Conservation (phyloP, 2,888 invertebrate genomes). For the Nycteola revayana region DNA sequence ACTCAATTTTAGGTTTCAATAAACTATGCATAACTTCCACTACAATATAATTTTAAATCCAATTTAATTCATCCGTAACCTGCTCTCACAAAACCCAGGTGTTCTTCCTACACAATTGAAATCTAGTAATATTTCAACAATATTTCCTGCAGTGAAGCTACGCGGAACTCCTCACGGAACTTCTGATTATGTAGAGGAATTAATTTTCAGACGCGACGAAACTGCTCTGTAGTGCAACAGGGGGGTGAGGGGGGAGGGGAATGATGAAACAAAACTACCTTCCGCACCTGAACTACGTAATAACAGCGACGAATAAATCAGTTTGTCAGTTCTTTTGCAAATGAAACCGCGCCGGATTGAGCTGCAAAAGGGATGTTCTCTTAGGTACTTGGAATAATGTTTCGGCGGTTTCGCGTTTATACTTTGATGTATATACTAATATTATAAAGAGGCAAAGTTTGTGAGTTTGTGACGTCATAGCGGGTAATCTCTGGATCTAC, state of each 20-base stretch:
- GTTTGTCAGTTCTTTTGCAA: conserved; percentile 40
- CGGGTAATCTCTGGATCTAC: too few relatives aligned
- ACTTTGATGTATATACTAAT: too few relatives aligned
- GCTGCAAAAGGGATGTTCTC: neutral
- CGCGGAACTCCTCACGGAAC: conserved; percentile 54
- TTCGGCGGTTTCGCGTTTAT: too few relatives aligned
- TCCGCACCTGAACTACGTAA: conserved; percentile 72
- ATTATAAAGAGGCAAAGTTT: too few relatives aligned
- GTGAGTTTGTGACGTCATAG: too few relatives aligned
- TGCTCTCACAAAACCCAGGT: too few relatives aligned
- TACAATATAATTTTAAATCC: too few relatives aligned
- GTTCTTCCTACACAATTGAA: neutral
- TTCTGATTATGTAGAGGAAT: conserved; percentile 82
- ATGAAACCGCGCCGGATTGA: neutral
- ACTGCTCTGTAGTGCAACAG: conserved; percentile 60
- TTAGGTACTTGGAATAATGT: too few relatives aligned
- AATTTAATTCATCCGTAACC: too few relatives aligned
- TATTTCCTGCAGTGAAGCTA: conserved; percentile 57
- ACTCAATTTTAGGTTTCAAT: too few relatives aligned
- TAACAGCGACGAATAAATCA: conserved; percentile 51
- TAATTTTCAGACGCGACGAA: conserved; percentile 80
- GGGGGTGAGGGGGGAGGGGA: conserved; percentile 27
- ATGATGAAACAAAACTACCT: conserved; percentile 65
- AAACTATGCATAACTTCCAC: too few relatives aligned
- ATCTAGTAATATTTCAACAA: conserved; percentile 26